phyloP scores from a whole-genome alignment of 1,140 invertebrate species.

The Bicyclus anynana region DNA sequence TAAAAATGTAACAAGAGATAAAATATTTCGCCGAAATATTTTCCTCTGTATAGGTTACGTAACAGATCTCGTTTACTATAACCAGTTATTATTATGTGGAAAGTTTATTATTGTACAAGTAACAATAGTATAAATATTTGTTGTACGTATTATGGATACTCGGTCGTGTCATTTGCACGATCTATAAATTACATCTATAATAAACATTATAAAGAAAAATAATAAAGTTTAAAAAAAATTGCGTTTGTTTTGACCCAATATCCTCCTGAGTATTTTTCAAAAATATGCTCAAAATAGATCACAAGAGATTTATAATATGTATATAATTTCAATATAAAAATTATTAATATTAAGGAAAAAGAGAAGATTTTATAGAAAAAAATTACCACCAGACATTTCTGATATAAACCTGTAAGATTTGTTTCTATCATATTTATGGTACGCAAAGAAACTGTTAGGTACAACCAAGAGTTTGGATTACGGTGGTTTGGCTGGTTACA shows the following conservation, averaged over 20 bases:
- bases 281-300: too few relatives aligned
- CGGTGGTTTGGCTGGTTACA: too few relatives aligned
- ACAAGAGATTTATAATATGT: too few relatives aligned
- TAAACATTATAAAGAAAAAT: slow-evolving; percentile 72
- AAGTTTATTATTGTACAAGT: slow-evolving; percentile 74
- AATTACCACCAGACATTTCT: too few relatives aligned
- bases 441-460: too few relatives aligned
- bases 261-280: too few relatives aligned
- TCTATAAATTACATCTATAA: slow-evolving; percentile 70
- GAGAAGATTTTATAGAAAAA: too few relatives aligned
- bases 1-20: slow-evolving; percentile 31
- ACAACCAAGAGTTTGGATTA: too few relatives aligned
- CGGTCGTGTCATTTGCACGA: slow-evolving; percentile 47
- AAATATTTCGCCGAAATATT: slow-evolving; percentile 43
- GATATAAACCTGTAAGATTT: too few relatives aligned
- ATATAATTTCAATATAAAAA: too few relatives aligned
- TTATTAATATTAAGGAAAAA: too few relatives aligned
- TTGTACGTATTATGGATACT: slow-evolving; percentile 67
- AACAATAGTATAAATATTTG: slow-evolving; percentile 69
- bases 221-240: slow-evolving; percentile 66
- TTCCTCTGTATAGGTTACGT: slow-evolving; percentile 47
- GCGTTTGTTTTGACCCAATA: neutral
- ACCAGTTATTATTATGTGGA: slow-evolving; percentile 72
- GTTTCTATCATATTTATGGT: too few relatives aligned
- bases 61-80: slow-evolving; percentile 60